Evolutionary conservation across 1,140 invertebrate genomes (phyloP), one percentile per base, ranked within the genome.

Genomic region (Liolophura sinensis): DNA sequence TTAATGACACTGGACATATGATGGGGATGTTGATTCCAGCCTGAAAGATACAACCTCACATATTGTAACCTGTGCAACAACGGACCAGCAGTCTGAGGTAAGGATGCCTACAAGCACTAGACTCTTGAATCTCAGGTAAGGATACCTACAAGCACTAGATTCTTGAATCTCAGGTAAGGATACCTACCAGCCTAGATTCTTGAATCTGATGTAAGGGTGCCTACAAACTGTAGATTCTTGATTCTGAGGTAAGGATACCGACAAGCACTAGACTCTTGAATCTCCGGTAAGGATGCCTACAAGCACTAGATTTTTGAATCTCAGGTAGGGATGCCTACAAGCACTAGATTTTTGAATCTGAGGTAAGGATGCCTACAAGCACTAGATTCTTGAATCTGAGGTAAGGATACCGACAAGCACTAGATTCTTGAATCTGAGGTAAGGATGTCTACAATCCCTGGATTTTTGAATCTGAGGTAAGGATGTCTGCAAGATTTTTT

Each of bases 11-110:
- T 20, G 0, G 25, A 78, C 74, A 60, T 78, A 73, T 67, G 73
- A 78, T 75, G 78, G 74, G 22, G 75, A 78, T 67, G 51, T 78
- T n/a, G 64, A 74, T 46, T 47, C 48, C 46, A 51, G 48, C 3
- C 60, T 79, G 0, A 62, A 60, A n/a, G 60, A 70, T 25, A 52
- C 60, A 25, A 78, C 73, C 46, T 77, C 73, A 16, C 72, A 74
- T 64, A 62, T 79, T 50, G 62, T 79, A 47, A 62, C 1, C 56
- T 68, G 14, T 49, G 56, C 48, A 15, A 5, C 52, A 3, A 20
- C 69, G 20, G 65, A 65, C 24, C 63, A 57, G 27, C 64, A 69
- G 48, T 50, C 40, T 61, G 31, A 76, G 69, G 74, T 74, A 62
- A 65, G 63, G 9, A 40, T 5, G 9, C 31, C 31, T 40, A 3